Conservation (phyloP, 2,797 vertebrate genomes). For the Clarias fuscus region DNA sequence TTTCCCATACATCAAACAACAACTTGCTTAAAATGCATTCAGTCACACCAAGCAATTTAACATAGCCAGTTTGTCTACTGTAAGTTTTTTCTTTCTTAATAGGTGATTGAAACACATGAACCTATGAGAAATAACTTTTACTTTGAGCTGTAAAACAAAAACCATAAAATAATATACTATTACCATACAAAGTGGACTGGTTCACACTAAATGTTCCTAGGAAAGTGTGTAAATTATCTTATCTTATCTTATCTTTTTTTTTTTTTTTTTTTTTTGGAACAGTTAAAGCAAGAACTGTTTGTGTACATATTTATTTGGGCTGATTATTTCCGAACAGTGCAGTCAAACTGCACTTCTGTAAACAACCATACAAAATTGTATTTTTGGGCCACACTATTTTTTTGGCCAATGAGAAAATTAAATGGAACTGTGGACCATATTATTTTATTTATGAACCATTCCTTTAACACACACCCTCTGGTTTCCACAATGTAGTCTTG, state of each 20-base stretch:
- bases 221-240: background rate
- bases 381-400: background rate
- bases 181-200: background rate
- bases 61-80: no score
- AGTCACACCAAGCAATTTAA: background rate
- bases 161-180: background rate
- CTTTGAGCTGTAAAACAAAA: background rate
- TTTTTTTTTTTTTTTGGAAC: no score
- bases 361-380: background rate
- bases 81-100: background rate
- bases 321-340: no score
- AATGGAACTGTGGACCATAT: background rate
- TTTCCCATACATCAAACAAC: background rate
- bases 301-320: background rate
- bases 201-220: background rate
- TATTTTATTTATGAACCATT: background rate
- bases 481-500: background rate
- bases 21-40: background rate
- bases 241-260: background rate
- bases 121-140: background rate
- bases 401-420: background rate
- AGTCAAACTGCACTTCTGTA: background rate
- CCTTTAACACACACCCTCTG: background rate
- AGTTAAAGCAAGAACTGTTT: background rate
- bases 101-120: background rate